Evolutionary conservation across 2,888 invertebrate genomes (phyloP), one percentile per base, ranked within the genome.

Genomic region (Coremacera marginata): DNA sequence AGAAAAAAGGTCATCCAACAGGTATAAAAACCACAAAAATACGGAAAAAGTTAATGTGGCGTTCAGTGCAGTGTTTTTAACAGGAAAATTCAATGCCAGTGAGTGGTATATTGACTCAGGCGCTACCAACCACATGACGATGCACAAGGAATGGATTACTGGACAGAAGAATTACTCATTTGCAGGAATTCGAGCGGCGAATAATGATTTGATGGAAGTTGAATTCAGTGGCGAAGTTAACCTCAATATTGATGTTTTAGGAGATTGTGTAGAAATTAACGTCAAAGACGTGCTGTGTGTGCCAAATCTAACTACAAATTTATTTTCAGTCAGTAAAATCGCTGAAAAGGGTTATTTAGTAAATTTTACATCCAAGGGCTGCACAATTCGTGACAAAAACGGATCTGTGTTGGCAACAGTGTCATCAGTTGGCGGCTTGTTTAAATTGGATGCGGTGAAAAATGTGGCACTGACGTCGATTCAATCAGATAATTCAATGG

Each of bases 241-340:
- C 52, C 52, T 80, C 62, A 51, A 77, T 37, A 65, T 65, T 11
- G 76, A 62, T 55, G 57, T 77, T 60, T 3, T 77, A 63, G 44
- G 81, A n/a, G n/a, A n/a, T n/a, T n/a, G n/a, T n/a, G n/a, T n/a
- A n/a, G n/a, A n/a, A n/a, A n/a, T n/a, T n/a, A n/a, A n/a, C n/a
- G n/a, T n/a, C n/a, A n/a, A n/a, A n/a, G n/a, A n/a, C n/a, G n/a
- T n/a, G n/a, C n/a, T n/a, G n/a, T n/a, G n/a, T n/a, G n/a, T 82
- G 49, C 82, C 79, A 34, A 73, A 81, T 11, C 65, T 81, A 11
- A 62, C 75, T n/a, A 70, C 73, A n/a, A 82, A 82, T 65, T 78
- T 82, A 70, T 65, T 82, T 22, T 81, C 81, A 44, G 81, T 81
- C 11, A 78, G 79, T 49, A 74, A 76, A 63, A 78, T 80, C 3